Percentiles rank a stretch among this genome's conserved stretches.
Conservation (phyloP, 2,113 vertebrate genomes). For the Isurus oxyrinchus region DNA sequence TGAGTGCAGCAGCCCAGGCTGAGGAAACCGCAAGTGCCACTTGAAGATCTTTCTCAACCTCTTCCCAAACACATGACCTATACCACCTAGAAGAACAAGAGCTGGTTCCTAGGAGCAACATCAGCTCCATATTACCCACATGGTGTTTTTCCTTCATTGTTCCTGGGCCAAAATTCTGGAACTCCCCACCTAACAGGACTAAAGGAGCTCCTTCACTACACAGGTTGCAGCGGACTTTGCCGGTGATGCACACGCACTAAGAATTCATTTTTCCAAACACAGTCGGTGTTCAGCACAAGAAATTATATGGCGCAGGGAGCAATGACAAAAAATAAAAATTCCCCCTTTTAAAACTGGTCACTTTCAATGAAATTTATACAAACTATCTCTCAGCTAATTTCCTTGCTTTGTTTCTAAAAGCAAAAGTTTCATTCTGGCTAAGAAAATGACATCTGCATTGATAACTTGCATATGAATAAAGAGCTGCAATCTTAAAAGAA, state of each 20-base stretch:
- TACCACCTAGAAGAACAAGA: neutral
- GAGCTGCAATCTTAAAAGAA: neutral
- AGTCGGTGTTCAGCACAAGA: neutral
- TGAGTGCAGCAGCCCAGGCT: neutral
- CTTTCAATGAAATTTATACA: neutral
- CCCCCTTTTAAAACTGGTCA: too few species aligned
- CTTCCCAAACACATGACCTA: neutral
- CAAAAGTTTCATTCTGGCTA: neutral
- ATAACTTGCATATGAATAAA: neutral
- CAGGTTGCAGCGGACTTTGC: neutral
- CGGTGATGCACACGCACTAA: neutral
- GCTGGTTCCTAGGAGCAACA: too few species aligned
- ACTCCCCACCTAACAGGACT: neutral
- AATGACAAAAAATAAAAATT: neutral
- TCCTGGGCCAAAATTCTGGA: neutral
- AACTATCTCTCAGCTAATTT: neutral
- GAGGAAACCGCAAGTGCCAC: neutral
- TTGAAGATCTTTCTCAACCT: neutral
- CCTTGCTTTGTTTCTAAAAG: neutral
- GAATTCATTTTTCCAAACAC: neutral
- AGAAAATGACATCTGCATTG: neutral
- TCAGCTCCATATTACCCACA: neutral
- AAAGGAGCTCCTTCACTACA: neutral
- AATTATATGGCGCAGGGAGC: neutral
- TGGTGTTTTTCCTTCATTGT: neutral